Conservation (phyloP, 2,888 invertebrate genomes). For the Anoplius nigerrimus region DNA sequence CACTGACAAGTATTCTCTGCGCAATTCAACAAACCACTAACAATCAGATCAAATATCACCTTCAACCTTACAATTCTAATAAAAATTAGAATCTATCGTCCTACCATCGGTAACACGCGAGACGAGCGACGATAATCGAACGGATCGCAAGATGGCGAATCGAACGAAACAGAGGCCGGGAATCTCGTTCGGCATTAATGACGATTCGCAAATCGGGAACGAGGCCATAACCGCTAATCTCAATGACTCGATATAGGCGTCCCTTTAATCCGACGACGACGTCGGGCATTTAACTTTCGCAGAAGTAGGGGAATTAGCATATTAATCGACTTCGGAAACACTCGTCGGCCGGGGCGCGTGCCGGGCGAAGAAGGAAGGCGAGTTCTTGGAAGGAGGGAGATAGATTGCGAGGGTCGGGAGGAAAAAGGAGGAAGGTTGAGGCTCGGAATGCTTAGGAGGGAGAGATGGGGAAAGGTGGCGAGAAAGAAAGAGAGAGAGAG, state of each 20-base stretch:
- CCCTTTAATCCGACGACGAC: conserved; percentile 44
- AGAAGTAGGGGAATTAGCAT: conserved; percentile 47
- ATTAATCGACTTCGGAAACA: conserved; percentile 47
- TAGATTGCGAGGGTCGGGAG: not conserved
- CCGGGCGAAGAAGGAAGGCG: conserved; percentile 1
- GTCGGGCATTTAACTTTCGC: conserved; percentile 47
- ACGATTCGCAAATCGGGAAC: not conserved
- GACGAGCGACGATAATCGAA: no score
- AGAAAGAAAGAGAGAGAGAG: conserved; percentile 8
- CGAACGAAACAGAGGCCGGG: no score
- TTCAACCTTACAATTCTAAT: no score
- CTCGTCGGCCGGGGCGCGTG: conserved; percentile 20
- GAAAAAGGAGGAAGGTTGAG: no score
- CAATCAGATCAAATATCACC: no score
- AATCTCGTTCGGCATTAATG: no score
- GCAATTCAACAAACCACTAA: no score
- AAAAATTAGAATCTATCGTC: no score
- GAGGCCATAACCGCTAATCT: conserved; percentile 39
- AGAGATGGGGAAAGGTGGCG: not conserved
- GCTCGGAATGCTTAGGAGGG: no score
- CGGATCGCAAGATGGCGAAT: no score
- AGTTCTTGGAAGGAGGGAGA: not conserved
- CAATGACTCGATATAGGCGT: conserved; percentile 36
- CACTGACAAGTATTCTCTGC: no score
- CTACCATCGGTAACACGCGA: no score